Conservation (phyloP, 2,888 invertebrate species). For the Drosophila mercatorum region DNA sequence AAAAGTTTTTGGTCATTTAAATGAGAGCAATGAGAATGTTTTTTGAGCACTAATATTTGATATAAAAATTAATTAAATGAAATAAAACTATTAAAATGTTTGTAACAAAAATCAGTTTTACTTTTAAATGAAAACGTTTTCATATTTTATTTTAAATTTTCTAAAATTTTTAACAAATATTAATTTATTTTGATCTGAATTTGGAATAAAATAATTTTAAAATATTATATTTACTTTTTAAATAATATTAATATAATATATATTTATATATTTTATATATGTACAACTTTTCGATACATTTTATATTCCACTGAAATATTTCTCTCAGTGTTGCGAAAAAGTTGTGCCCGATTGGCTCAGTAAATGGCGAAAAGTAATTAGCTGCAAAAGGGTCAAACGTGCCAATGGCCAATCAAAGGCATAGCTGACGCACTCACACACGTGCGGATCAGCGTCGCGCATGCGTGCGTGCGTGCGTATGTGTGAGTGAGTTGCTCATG, state of each 20-base stretch:
- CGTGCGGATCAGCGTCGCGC: background rate
- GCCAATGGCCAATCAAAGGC: slow-evolving; percentile 45
- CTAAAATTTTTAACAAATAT: background rate
- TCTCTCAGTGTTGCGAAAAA: slow-evolving; percentile 58
- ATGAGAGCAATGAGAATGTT: too few relatives aligned
- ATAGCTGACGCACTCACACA: slow-evolving; percentile 13
- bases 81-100: background rate
- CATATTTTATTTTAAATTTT: background rate
- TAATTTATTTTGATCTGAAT: too few relatives aligned
- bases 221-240: too few relatives aligned
- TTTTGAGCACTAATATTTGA: too few relatives aligned
- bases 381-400: slow-evolving; percentile 73
- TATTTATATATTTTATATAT: too few relatives aligned
- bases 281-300: background rate
- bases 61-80: background rate
- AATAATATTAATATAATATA: too few relatives aligned
- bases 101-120: too few relatives aligned
- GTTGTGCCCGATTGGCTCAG: slow-evolving; percentile 30
- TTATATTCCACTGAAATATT: slow-evolving; percentile 2
- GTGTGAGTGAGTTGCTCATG: background rate
- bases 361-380: slow-evolving; percentile 59
- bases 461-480: background rate
- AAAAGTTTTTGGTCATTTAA: too few relatives aligned
- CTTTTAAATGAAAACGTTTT: too few relatives aligned
- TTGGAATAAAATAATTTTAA: too few relatives aligned